Conservation (phyloP, 53 echinoderm and acorn worm genomes). For the Echinarachnius parma region DNA sequence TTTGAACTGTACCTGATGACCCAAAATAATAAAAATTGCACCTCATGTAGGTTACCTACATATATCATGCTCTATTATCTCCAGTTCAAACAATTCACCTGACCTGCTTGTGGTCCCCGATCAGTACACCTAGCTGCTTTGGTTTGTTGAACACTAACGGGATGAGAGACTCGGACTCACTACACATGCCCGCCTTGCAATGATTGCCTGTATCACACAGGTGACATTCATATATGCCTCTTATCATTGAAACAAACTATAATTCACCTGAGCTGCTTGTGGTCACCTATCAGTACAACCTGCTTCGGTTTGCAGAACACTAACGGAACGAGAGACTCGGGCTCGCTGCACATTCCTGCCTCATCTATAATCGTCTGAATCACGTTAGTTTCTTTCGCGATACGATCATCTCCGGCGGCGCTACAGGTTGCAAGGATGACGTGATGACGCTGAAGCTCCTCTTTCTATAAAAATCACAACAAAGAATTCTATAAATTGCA, state of each 20-base stretch:
- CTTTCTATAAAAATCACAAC: too few species aligned
- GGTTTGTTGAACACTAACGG: constrained; percentile 70
- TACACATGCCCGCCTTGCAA: constrained; percentile 92
- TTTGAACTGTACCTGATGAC: too few species aligned
- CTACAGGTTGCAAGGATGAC: constrained; percentile 73
- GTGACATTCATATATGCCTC: too few species aligned
- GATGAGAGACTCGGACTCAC: constrained; percentile 73
- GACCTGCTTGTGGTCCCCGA: constrained; percentile 84
- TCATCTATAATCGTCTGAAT: constrained; percentile 80
- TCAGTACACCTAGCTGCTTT: constrained; percentile 69
- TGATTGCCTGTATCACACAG: too few species aligned
- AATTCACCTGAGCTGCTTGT: too few species aligned
- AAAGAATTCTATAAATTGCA: too few species aligned
- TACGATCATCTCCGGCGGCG: constrained; percentile 44
- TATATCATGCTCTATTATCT: too few species aligned
- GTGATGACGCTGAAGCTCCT: constrained; percentile 50
- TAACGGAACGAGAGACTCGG: constrained; percentile 72
- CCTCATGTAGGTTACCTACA: too few species aligned
- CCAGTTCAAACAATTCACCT: too few species aligned
- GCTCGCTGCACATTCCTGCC: constrained; percentile 86
- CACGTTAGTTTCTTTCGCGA: constrained; percentile 31
- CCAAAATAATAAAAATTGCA: too few species aligned
- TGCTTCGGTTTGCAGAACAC: constrained; percentile 65
- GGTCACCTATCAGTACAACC: constrained; percentile 76
- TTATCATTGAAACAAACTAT: too few species aligned